Base-by-base conservation (phyloP, 2,888 invertebrate genomes). In the Coleophora flavipennella region DNA sequence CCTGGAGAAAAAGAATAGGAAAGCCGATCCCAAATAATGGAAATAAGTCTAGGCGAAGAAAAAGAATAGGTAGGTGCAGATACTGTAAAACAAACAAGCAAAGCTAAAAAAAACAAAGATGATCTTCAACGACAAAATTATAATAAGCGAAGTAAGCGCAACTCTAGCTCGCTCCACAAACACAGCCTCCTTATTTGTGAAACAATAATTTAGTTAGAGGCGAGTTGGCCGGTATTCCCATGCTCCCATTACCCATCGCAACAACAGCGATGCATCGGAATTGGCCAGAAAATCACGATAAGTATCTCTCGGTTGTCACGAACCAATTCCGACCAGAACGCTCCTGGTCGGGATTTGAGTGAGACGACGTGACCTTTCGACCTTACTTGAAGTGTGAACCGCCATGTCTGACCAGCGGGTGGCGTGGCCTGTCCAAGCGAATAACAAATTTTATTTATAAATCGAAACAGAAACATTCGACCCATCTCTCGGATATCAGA, bases 271-370 rank as follows among this genome's bases (percentile, higher is more conserved):
- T 72, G 75, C 74, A 73, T 75, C 59, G 69, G 69, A 77, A 80
- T 83, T 77, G 81, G 81, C 72, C 75, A 74, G 75, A 81, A 75
- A 76, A 78, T 81, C 81, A 81, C 76, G 83, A 84, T 84, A 80
- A 79, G 72, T 69, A 83, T 84, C 81, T 78, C 62, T 66, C 60
- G 55, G 71, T 70, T 81, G 83, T 84, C 83, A 84, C 83, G 83
- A 84, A 75, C 76, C 77, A 76, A 83, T 83, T 77, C 67, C 65
- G 65, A 64, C 58, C 67, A 70, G 65, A 73, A 68, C 74, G 76
- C 79, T 81, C 73, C 83, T 59, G 80, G 71, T 67, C 67, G 71
- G 68, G 68, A 58, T 68, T 77, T 78, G 80, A 83, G 81, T 81
- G 80, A 81, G 72, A 64, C 71, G 77, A 76, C 78, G 73, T 78